A percentile compares a stretch with the other conserved stretches of the same genome.
Evolutionary conservation across 2,888 invertebrate species (phyloP).

Genomic region (Endotricha flammealis): DNA sequence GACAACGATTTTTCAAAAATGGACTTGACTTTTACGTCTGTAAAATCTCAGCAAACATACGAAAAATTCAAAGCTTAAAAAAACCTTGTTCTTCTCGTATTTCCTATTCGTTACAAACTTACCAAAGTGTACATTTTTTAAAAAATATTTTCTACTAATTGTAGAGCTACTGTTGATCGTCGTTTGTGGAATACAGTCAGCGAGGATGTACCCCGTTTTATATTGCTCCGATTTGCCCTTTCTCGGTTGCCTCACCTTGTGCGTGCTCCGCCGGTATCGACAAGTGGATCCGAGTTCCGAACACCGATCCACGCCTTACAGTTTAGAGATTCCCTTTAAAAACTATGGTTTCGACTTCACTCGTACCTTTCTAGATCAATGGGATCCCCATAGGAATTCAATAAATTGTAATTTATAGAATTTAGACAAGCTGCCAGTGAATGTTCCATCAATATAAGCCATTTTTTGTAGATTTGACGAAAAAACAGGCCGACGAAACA

Average conservation of each 20-base stretch:
- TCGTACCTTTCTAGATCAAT: too few relatives aligned
- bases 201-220: slow-evolving; percentile 72
- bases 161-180: slow-evolving; percentile 48
- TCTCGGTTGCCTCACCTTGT: slow-evolving; percentile 75
- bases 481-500: too few relatives aligned
- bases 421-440: too few relatives aligned
- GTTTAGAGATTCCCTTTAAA: slow-evolving; percentile 29
- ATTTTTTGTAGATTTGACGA: too few relatives aligned
- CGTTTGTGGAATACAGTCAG: slow-evolving; percentile 61
- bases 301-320: slow-evolving; percentile 42
- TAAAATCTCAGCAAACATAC: too few relatives aligned
- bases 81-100: neutral
- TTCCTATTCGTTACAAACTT: slow-evolving; percentile 29
- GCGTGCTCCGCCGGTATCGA: slow-evolving; percentile 53
- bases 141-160: slow-evolving; percentile 32
- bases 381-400: too few relatives aligned
- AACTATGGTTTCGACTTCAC: too few relatives aligned
- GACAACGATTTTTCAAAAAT: too few relatives aligned
- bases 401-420: too few relatives aligned
- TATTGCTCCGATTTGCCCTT: slow-evolving; percentile 74
- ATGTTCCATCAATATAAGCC: too few relatives aligned
- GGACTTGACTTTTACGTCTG: too few relatives aligned
- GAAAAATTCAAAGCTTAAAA: neutral
- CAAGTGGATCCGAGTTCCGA: slow-evolving; percentile 43
- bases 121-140: slow-evolving; percentile 44